Conservation (phyloP, 1,140 invertebrate species). For the Macrosteles quadrilineatus region DNA sequence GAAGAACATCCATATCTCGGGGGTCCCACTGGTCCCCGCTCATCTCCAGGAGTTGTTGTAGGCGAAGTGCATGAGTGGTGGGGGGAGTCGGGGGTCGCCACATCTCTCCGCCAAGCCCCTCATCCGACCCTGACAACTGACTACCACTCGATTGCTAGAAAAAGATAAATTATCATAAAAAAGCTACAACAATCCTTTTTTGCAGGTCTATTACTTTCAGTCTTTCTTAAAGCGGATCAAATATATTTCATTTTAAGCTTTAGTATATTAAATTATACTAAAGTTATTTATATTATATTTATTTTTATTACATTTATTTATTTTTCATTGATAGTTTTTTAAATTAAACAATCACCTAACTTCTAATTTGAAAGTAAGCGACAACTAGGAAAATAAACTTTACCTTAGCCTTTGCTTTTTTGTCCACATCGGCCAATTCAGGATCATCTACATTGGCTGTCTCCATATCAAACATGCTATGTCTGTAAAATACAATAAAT, state of each 20-base stretch:
- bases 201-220: too few relatives aligned
- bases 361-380: too few relatives aligned
- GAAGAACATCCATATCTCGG: constrained; percentile 43
- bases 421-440: neutral
- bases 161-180: too few relatives aligned
- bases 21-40: constrained; percentile 55
- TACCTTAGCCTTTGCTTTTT: constrained; percentile 6
- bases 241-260: too few relatives aligned
- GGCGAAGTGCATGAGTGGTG: constrained; percentile 56
- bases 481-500: constrained; percentile 49
- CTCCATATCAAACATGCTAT: constrained; percentile 76
- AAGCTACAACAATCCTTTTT: neutral
- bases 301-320: too few relatives aligned
- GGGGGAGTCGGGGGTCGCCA: constrained; percentile 55
- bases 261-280: too few relatives aligned
- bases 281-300: too few relatives aligned
- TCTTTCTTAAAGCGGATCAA: too few relatives aligned
- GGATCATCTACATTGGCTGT: constrained; percentile 47
- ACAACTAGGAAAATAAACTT: too few relatives aligned
- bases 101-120: constrained; percentile 49
- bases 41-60: constrained; percentile 72
- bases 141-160: neutral
- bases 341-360: too few relatives aligned
- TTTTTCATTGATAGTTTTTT: too few relatives aligned
- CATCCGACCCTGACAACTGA: constrained; percentile 34